Conservation (phyloP, 2,797 vertebrate species). For the Hydrocynus forskahlii region DNA sequence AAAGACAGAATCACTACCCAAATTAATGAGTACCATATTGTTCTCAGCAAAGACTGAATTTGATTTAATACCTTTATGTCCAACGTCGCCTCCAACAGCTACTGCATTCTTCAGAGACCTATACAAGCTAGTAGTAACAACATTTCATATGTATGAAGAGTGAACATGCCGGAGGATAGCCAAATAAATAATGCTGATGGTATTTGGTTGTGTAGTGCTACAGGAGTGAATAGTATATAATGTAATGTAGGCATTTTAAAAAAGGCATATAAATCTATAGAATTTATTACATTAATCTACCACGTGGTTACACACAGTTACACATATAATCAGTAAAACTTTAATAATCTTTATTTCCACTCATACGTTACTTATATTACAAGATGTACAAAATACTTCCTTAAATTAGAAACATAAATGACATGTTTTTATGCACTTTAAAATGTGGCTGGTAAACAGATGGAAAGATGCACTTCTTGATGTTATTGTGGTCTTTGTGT, state of each 20-base stretch:
- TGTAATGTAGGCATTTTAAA: conserved; percentile 40
- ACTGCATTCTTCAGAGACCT: not conserved
- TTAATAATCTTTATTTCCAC: too few species aligned
- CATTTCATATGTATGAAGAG: conserved; percentile 11
- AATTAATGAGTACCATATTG: conserved; percentile 29
- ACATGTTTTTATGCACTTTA: too few species aligned
- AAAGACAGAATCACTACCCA: conserved; percentile 12
- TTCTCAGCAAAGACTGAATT: not conserved
- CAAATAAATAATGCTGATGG: not conserved
- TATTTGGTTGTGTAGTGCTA: conserved; percentile 14
- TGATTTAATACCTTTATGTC: not conserved
- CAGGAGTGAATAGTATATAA: not conserved
- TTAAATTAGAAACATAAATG: not conserved
- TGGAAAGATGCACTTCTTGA: too few species aligned
- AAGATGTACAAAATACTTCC: not conserved
- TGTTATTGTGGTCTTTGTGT: too few species aligned
- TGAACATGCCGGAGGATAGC: not conserved
- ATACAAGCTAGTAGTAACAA: not conserved
- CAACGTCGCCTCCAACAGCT: not conserved
- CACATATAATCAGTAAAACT: too few species aligned
- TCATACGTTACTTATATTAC: too few species aligned
- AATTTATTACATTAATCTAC: too few species aligned
- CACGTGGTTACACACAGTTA: too few species aligned
- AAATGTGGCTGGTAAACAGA: too few species aligned
- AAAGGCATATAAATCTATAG: conserved; percentile 6